Base-by-base conservation (phyloP, 1,140 invertebrate species). In the Muscidifurax raptorellus region DNA sequence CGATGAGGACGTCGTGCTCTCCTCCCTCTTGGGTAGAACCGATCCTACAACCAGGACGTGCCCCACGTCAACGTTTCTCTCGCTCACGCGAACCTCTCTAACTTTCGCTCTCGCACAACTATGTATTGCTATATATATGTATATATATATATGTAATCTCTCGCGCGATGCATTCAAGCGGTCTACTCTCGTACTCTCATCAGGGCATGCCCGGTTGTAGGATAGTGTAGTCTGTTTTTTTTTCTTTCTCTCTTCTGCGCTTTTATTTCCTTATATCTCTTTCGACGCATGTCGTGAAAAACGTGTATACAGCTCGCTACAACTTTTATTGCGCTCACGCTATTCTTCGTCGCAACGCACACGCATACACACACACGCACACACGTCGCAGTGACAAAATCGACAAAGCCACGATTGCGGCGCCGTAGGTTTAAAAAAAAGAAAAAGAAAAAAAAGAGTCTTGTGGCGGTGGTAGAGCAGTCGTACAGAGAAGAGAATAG, bases 1-100 rank as follows among this genome's bases (percentile, higher is more conserved):
- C 64, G 64, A n/a, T n/a, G n/a, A 36, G 5, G 32, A 36, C 5
- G 92, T 92, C 91, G 92, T 93, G 89, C 88, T 89, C 86, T 93
- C 92, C 88, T 93, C 91, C 89, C 89, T 90, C 90, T 91, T 92
- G 87, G 91, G 88, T 90, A 93, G 84, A 91, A 90, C 90, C 88
- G 92, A 92, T 92, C 92, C 92, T 93, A 93, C 92, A 93, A 93
- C 92, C 92, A 92, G 91, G 91, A 92, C 90, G 90, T 90, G 90
- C 91, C 90, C 92, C 74, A 75, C 66, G 66, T 81, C 32, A 44
- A 78, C 40, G 52, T 52, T 64, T 81, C 28, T 59, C 83, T 59
- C 66, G 30, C 59, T 85, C 81, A 7, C 32, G 28, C 71, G n/a
- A n/a, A n/a, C 76, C 76, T 59, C 69, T 47, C 64, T 74, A 85